A percentile compares a stretch with the other conserved stretches of the same genome.
Evolutionary conservation across 2,888 invertebrate species (phyloP).

Genomic region (Eulithis testata): DNA sequence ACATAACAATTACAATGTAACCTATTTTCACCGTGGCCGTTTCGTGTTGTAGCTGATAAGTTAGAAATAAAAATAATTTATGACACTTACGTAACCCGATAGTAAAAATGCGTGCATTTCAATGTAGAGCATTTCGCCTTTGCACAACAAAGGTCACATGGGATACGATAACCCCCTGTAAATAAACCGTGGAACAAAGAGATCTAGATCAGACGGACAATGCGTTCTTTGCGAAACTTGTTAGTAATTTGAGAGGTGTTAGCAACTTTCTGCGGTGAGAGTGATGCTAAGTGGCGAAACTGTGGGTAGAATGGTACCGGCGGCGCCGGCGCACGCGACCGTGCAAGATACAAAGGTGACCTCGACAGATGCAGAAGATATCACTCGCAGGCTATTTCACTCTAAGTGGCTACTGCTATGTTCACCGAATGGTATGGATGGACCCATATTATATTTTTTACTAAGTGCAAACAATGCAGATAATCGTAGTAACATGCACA

Average conservation of each 20-base stretch:
- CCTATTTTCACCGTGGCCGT: constrained; percentile 8
- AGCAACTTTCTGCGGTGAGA: constrained; percentile 75
- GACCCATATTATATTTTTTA: no score
- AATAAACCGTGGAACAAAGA: constrained; percentile 63
- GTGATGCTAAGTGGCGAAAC: constrained; percentile 78
- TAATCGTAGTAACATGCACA: no score
- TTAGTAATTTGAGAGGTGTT: constrained; percentile 72
- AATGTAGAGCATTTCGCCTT: constrained; percentile 31
- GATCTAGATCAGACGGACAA: constrained; percentile 80
- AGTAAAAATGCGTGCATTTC: constrained; percentile 30
- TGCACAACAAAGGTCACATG: constrained; percentile 55
- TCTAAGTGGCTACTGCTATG: no score
- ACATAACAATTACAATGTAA: constrained; percentile 7
- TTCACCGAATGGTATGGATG: no score
- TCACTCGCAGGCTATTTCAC: neutral
- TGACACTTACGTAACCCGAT: constrained; percentile 28
- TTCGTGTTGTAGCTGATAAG: constrained; percentile 27
- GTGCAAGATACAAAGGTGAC: constrained; percentile 17
- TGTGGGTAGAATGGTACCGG: constrained; percentile 58
- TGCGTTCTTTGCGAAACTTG: constrained; percentile 75
- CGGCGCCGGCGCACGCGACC: constrained; percentile 4
- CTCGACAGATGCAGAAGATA: constrained; percentile 3
- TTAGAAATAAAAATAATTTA: constrained; percentile 32
- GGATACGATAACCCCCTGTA: constrained; percentile 61
- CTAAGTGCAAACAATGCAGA: no score